Conservation (phyloP, 2,797 vertebrate species). For the Acanthornis magna region DNA sequence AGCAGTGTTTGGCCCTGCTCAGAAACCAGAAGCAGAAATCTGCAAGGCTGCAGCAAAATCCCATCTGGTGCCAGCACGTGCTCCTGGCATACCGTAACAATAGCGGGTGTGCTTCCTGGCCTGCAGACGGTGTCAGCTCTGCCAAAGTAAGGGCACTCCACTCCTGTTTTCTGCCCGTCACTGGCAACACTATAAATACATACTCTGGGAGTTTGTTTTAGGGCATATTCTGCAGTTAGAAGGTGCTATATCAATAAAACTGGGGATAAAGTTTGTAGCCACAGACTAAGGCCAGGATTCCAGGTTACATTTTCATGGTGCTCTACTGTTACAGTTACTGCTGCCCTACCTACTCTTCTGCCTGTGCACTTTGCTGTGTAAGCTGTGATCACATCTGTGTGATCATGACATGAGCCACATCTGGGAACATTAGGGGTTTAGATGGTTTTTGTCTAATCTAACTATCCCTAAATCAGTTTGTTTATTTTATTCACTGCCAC, state of each 20-base stretch:
- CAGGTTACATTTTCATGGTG: not conserved
- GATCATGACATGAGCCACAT: rapidly evolving
- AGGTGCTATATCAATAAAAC: not conserved
- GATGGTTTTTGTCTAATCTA: not conserved
- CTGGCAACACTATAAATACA: not conserved
- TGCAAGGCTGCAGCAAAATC: not conserved
- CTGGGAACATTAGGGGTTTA: not conserved
- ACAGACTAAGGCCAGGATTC: not conserved
- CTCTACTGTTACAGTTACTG: not conserved
- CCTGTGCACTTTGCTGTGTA: not conserved
- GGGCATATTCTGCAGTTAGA: not conserved
- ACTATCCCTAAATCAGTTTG: not conserved
- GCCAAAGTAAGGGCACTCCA: not conserved
- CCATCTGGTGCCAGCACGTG: not conserved
- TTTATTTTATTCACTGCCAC: not conserved
- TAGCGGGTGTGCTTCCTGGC: not conserved
- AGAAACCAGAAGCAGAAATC: not conserved
- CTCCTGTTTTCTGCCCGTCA: not conserved
- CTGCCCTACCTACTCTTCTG: not conserved
- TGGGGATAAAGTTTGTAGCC: not conserved
- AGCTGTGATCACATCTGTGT: not conserved
- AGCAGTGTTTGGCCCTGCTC: not conserved
- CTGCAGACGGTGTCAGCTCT: not conserved
- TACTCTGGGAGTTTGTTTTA: not conserved
- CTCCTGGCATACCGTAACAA: not conserved